These are phyloP conservation scores for Parasteatoda tepidariorum DNA, from an alignment of 1,140 invertebrate genomes.

Conservation along the genomic window DNA sequence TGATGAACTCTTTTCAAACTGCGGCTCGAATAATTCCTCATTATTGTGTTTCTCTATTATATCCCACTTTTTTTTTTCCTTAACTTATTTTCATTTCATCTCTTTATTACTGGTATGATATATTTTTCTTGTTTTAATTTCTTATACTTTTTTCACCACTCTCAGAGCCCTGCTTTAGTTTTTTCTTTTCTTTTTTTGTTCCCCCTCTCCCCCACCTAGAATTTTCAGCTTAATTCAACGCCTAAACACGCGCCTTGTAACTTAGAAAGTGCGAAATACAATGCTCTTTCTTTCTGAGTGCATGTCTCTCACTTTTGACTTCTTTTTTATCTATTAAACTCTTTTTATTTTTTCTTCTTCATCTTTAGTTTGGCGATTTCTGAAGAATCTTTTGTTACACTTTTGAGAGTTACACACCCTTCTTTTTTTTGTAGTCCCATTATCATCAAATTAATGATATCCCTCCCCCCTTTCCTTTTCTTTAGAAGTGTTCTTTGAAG, in stretches of 20 bases:
- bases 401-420: neutral
- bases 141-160: slow-evolving; percentile 14
- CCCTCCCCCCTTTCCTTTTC: no score
- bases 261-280: slow-evolving; percentile 23
- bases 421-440: neutral
- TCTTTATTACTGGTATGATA: slow-evolving; percentile 6
- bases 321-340: neutral
- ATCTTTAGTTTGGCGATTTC: no score
- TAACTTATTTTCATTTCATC: neutral
- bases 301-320: neutral
- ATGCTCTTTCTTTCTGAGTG: neutral
- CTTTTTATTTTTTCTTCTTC: neutral
- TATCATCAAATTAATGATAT: slow-evolving; percentile 33
- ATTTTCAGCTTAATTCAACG: neutral
- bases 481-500: neutral
- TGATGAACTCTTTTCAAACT: neutral
- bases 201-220: neutral
- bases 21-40: slow-evolving; percentile 6
- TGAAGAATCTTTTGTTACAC: neutral
- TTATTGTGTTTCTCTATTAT: slow-evolving; percentile 1
- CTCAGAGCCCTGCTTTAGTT: neutral
- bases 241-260: slow-evolving; percentile 4
- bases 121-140: slow-evolving; percentile 21
- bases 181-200: neutral
- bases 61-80: neutral